Conservation (phyloP, 2,797 vertebrate genomes). For the Anniella stebbinsi region DNA sequence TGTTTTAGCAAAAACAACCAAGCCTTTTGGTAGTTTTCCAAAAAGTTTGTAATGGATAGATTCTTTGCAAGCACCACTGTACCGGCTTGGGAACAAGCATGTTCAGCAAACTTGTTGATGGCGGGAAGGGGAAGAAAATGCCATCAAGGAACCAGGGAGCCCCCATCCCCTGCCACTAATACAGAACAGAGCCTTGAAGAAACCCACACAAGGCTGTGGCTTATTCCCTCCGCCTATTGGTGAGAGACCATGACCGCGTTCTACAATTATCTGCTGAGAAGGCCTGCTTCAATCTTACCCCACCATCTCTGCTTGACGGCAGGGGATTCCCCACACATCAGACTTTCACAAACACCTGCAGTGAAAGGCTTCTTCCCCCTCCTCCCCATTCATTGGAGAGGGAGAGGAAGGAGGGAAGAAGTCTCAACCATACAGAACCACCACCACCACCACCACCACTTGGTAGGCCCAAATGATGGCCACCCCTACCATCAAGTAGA, state of each 20-base stretch:
- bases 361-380: not conserved
- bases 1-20: too few species aligned
- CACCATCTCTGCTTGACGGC: not conserved
- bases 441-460: not conserved
- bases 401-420: not conserved
- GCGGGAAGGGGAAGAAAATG: not conserved
- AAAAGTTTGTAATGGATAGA: not conserved
- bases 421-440: not conserved
- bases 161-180: not conserved
- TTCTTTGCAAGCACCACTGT: not conserved
- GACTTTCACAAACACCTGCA: not conserved
- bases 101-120: not conserved
- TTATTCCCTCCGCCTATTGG: not conserved
- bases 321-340: not conserved
- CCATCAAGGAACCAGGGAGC: not conserved
- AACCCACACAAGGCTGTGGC: slow-evolving; percentile 1
- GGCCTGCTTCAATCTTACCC: not conserved
- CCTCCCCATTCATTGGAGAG: not conserved
- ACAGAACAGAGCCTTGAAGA: not conserved
- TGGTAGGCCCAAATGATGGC: not conserved
- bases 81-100: not conserved
- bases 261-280: not conserved
- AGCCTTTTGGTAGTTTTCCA: not conserved
- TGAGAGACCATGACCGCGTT: not conserved
- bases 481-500: too few species aligned